Evolutionary conservation across 35 echinoderm and acorn worm species (phyloP).

Genomic region (Anneissia japonica): DNA sequence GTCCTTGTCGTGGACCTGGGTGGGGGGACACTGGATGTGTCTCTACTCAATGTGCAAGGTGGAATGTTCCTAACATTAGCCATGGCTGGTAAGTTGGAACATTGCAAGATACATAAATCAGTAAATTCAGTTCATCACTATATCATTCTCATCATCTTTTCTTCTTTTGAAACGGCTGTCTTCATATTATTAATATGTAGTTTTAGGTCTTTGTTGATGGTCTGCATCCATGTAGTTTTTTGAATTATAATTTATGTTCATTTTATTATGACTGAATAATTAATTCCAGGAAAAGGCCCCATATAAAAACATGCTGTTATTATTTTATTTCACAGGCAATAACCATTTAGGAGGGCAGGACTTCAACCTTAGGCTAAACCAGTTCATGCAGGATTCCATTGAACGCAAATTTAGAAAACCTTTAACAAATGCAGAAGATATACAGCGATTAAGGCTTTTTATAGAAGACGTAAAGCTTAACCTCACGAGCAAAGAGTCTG

Average conservation of each 20-base stretch:
- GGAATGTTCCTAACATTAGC: slow-evolving; percentile 89
- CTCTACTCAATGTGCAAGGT: slow-evolving; percentile 56
- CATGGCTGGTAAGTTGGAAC: slow-evolving; percentile 59
- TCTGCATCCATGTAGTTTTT: no score
- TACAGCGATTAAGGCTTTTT: slow-evolving; percentile 57
- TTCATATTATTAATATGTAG: no score
- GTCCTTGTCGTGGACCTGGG: slow-evolving; percentile 75
- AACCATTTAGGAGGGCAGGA: slow-evolving; percentile 85
- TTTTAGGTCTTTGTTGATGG: no score
- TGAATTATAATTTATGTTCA: no score
- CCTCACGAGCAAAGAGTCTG: slow-evolving; percentile 32
- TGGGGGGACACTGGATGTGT: slow-evolving; percentile 79
- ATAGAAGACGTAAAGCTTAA: slow-evolving; percentile 70
- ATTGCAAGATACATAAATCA: no score
- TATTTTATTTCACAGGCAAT: slow-evolving; percentile 37
- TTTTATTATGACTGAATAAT: no score
- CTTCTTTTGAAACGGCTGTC: no score
- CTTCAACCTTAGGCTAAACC: slow-evolving; percentile 55
- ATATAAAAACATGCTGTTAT: no score
- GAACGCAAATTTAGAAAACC: slow-evolving; percentile 25
- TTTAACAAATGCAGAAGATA: slow-evolving; percentile 44
- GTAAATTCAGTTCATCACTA: no score
- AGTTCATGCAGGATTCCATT: slow-evolving; percentile 35
- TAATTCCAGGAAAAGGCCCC: no score
- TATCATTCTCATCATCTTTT: no score